Evolutionary conservation across 2,113 vertebrate genomes (phyloP).

Genomic region (Aepyceros melampus): DNA sequence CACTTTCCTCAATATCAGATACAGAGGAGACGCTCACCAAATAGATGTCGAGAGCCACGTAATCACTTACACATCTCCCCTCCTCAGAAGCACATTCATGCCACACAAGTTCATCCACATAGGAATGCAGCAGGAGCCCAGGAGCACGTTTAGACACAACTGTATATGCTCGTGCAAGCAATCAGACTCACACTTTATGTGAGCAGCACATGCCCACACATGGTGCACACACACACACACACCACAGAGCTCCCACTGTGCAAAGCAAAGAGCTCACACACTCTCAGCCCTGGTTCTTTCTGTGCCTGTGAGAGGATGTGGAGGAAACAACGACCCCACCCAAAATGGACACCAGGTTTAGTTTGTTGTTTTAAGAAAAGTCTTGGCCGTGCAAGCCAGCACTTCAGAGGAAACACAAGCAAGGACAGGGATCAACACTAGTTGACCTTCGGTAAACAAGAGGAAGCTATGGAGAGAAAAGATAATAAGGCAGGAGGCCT

Average conservation of each 20-base stretch:
- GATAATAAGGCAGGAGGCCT: neutral
- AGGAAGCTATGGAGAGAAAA: neutral
- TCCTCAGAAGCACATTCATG: neutral
- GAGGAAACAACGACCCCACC: neutral
- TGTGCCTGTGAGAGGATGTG: neutral
- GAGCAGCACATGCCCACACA: neutral
- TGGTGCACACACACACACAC: rapidly evolving
- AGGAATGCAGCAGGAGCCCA: neutral
- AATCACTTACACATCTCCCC: neutral
- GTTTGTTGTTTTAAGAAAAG: neutral
- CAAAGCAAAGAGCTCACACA: neutral
- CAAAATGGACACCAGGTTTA: neutral
- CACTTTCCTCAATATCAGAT: neutral
- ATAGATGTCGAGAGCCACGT: neutral
- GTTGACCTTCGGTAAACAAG: neutral
- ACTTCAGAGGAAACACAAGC: neutral
- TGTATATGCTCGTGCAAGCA: neutral
- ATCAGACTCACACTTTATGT: neutral
- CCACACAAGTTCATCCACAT: neutral
- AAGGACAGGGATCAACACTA: neutral
- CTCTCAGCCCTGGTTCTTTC: neutral
- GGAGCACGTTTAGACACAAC: neutral
- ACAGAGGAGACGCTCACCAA: neutral
- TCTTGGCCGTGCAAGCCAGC: neutral
- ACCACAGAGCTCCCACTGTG: neutral